Evolutionary conservation across 2,888 invertebrate species (phyloP).

Genomic region (Agrochola lota): DNA sequence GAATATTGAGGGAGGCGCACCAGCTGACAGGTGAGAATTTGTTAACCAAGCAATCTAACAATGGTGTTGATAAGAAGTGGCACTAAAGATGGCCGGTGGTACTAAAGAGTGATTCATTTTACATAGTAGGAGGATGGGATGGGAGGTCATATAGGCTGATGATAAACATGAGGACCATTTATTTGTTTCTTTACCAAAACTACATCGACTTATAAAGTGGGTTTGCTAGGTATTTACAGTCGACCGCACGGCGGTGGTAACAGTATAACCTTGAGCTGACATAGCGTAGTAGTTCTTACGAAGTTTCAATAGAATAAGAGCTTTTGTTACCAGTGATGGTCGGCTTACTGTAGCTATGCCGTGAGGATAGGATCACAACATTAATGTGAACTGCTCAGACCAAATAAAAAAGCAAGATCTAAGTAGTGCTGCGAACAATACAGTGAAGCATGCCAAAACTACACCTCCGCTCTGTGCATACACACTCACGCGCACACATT

Average conservation of each 20-base stretch:
- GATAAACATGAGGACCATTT: not conserved
- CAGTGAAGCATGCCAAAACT: no score
- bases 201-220: not conserved
- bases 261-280: not conserved
- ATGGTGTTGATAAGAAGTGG: not conserved
- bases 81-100: not conserved
- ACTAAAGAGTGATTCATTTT: not conserved
- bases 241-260: not conserved
- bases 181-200: not conserved
- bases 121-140: not conserved
- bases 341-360: not conserved
- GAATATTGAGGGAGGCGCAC: constrained; percentile 91
- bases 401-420: no score
- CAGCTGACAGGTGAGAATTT: constrained; percentile 89
- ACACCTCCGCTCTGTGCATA: no score
- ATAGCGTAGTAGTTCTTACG: not conserved
- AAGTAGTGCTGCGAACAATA: not conserved
- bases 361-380: not conserved
- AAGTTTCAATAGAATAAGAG: not conserved
- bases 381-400: not conserved
- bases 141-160: not conserved
- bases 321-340: not conserved
- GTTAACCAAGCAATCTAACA: not conserved
- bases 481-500: no score
- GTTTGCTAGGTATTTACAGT: not conserved